Evolutionary conservation across 2,113 vertebrate species (phyloP), one percentile per base, ranked within the genome.

Genomic region (Salvator merianae): DNA sequence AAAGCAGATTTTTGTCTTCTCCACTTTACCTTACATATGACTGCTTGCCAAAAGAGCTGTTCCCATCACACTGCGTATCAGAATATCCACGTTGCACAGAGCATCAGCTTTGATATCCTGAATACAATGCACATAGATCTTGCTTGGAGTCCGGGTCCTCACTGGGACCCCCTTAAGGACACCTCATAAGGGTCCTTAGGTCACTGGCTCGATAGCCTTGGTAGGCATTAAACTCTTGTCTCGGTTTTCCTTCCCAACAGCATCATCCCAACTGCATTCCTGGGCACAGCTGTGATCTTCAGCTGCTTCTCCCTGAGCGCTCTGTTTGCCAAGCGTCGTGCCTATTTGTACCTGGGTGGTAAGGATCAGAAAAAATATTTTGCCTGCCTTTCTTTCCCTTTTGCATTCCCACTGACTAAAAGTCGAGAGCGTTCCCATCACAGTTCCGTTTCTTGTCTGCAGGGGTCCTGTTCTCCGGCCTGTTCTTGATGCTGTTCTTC

Each of bases 301-400:
- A 77, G 96, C 75, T 99, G 98, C 94, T 99, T 99, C 96, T 98
- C 98, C 0, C 95, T 99, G 88, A 99, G 98, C 4, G 98, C 98
- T 13, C 97, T 99, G 5, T 98, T 97, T 0, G 98, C 98, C 88
- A 95, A 96, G 87, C 97, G 98, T 91, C 97, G 98, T 87, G 98
- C 94, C 87, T 99, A 98, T 93, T 97, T 99, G 87, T 99, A 98
- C 91, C 96, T 99, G 0, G 98, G 98, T 95, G 98, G 98, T 98
- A 91, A 93, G 88, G 38, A 10, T 68, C 40, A 30, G 50, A 10
- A 3, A 9, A 32, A 0, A 13, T 38, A 66, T 28, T 30, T 10
- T 3, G 0, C 65, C 3, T 55, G 13, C 8, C 34, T 24, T 0
- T 12, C 0, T 34, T 3, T 20, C 68, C 7, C 50, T n/a, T 3